Evolutionary conservation across 2,888 invertebrate species (phyloP).

Genomic region (Eucera pruinosa): DNA sequence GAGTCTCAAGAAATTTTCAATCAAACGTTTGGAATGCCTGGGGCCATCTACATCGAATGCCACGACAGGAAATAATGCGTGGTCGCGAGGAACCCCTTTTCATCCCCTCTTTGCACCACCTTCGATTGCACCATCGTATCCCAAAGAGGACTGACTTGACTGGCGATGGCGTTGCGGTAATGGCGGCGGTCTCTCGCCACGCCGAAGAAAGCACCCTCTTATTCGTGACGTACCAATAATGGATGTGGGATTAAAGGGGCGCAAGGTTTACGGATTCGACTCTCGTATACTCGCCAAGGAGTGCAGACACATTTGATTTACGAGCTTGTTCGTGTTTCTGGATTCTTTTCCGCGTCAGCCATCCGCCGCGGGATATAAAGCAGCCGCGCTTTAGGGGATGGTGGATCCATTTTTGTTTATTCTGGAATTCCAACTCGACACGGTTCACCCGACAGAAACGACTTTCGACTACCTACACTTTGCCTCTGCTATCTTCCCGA

Average conservation of each 20-base stretch:
- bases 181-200: constrained; percentile 18
- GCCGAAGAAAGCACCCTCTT: constrained; percentile 66
- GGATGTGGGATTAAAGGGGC: constrained; percentile 74
- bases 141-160: constrained; percentile 22
- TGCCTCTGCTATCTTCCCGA: not conserved
- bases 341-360: constrained; percentile 71
- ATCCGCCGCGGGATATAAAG: constrained; percentile 66
- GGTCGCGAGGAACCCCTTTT: constrained; percentile 65
- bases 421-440: constrained; percentile 62
- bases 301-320: constrained; percentile 72
- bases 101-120: not conserved
- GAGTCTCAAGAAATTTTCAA: constrained; percentile 84
- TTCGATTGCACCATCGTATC: constrained; percentile 1
- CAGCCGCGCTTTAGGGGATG: constrained; percentile 26
- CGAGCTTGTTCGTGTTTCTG: constrained; percentile 70
- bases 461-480: constrained; percentile 49
- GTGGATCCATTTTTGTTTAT: constrained; percentile 71
- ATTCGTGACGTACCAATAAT: constrained; percentile 73
- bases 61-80: constrained; percentile 79
- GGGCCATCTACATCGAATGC: constrained; percentile 74
- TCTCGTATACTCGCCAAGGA: constrained; percentile 51
- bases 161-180: constrained; percentile 46
- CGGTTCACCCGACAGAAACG: constrained; percentile 57
- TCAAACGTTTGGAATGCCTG: constrained; percentile 83
- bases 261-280: constrained; percentile 70